Evolutionary conservation across 2,797 vertebrate species (phyloP).

Genomic region (Pipistrellus nathusii): DNA sequence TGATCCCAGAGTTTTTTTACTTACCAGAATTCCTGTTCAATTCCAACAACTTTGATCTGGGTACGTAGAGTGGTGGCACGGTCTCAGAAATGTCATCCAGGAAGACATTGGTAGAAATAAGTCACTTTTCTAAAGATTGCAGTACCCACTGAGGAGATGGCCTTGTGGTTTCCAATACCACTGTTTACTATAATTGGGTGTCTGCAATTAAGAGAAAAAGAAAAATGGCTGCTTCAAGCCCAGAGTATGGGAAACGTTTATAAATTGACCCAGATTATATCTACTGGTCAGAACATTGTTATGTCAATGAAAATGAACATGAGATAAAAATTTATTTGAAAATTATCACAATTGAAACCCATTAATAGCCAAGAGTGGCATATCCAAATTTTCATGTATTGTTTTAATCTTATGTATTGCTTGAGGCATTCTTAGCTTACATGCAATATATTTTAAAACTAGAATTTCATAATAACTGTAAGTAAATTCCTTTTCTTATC

Average conservation of each 20-base stretch:
- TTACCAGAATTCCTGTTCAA: constrained; percentile 98
- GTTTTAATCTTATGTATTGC: neutral
- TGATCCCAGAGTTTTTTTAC: constrained; percentile 99
- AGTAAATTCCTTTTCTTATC: neutral
- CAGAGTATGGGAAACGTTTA: neutral
- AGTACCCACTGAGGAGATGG: neutral
- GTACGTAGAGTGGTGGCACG: constrained; percentile 83
- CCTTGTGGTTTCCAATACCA: neutral
- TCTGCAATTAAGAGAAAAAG: neutral
- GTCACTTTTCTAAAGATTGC: neutral
- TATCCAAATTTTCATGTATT: neutral
- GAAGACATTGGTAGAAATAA: neutral
- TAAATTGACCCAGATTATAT: neutral
- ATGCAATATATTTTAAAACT: constrained; percentile 36
- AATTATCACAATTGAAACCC: neutral
- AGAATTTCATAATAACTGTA: constrained; percentile 59
- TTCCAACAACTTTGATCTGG: constrained; percentile 98
- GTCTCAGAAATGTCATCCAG: rapidly evolving
- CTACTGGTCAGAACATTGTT: neutral
- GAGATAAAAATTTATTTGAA: constrained; percentile 37
- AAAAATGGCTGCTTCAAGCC: neutral
- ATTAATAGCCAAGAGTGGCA: neutral
- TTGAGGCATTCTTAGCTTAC: neutral
- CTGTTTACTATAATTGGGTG: neutral
- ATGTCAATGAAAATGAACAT: neutral